phyloP scores from a whole-genome alignment of 2,797 vertebrate species.

The Bovichtus diacanthus region DNA sequence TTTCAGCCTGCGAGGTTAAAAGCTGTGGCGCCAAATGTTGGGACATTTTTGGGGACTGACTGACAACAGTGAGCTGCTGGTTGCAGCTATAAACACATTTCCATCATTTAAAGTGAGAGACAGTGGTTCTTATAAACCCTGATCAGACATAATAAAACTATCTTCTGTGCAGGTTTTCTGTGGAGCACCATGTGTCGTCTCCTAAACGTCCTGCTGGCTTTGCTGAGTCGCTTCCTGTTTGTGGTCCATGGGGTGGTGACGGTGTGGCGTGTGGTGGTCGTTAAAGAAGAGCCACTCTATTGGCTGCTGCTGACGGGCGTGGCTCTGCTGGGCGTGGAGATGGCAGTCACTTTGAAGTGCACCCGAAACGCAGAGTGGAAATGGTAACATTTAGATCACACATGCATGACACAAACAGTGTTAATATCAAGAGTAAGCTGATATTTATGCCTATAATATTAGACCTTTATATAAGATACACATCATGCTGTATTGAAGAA shows the following conservation, averaged over 20 bases:
- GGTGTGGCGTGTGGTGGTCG: constrained; percentile 77
- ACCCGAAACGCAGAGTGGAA: constrained; percentile 86
- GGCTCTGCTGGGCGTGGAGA: constrained; percentile 82
- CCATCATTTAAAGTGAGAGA: not conserved
- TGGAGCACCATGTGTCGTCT: constrained; percentile 69
- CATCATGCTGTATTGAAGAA: too few relatives aligned
- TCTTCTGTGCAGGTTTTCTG: constrained; percentile 43
- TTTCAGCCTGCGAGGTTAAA: too few relatives aligned
- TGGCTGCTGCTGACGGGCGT: constrained; percentile 83
- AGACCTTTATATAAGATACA: too few relatives aligned
- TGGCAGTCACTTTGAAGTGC: constrained; percentile 82
- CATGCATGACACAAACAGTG: not conserved
- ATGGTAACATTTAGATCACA: constrained; percentile 76
- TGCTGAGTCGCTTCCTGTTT: constrained; percentile 85
- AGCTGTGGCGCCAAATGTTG: too few relatives aligned
- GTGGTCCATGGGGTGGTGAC: constrained; percentile 80
- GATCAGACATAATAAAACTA: not conserved
- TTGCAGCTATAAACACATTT: not conserved
- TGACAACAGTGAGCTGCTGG: too few relatives aligned
- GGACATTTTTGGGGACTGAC: too few relatives aligned
- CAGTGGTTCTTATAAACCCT: not conserved
- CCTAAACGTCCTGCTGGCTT: constrained; percentile 78
- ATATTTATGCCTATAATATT: not conserved
- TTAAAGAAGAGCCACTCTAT: constrained; percentile 75
- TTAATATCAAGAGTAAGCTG: not conserved